These are phyloP conservation scores for Oscheius onirici DNA, from an alignment of 2,888 invertebrate species.

Conservation along the genomic window DNA sequence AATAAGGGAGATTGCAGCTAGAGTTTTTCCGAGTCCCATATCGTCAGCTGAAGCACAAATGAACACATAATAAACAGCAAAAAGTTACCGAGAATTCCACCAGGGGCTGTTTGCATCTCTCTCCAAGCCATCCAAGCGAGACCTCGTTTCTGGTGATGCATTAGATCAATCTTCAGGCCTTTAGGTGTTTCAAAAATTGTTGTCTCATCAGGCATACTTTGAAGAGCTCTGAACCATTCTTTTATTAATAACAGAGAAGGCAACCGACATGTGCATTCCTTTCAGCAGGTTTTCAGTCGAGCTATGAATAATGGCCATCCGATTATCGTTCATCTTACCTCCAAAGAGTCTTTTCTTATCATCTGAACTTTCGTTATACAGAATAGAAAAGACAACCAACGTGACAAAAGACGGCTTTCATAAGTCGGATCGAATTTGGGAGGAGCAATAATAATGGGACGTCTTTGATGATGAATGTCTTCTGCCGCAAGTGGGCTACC, in stretches of 20 bases:
- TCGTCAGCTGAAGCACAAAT: conserved; percentile 73
- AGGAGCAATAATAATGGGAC: conserved; percentile 11
- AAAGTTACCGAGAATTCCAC: conserved; percentile 83
- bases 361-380: conserved; percentile 20
- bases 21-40: conserved; percentile 76
- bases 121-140: conserved; percentile 89
- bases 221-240: conserved; percentile 41
- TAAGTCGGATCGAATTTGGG: conserved; percentile 29
- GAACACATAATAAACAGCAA: conserved; percentile 8
- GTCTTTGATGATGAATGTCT: conserved; percentile 28
- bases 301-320: conserved; percentile 40
- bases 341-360: conserved; percentile 60
- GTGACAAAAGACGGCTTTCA: not conserved
- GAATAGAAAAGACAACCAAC: not conserved
- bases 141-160: conserved; percentile 76
- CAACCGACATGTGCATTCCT: conserved; percentile 55
- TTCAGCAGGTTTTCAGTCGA: conserved; percentile 55
- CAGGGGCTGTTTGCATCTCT: conserved; percentile 83
- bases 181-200: conserved; percentile 57
- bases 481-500: not conserved
- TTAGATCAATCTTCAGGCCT: conserved; percentile 59
- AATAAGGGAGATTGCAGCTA: conserved; percentile 74
- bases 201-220: conserved; percentile 48
- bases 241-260: not conserved
- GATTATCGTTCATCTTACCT: conserved; percentile 67